These are phyloP conservation scores for Nyctibius bracteatus DNA, from an alignment of 2,113 vertebrate genomes.

Conservation along the genomic window DNA sequence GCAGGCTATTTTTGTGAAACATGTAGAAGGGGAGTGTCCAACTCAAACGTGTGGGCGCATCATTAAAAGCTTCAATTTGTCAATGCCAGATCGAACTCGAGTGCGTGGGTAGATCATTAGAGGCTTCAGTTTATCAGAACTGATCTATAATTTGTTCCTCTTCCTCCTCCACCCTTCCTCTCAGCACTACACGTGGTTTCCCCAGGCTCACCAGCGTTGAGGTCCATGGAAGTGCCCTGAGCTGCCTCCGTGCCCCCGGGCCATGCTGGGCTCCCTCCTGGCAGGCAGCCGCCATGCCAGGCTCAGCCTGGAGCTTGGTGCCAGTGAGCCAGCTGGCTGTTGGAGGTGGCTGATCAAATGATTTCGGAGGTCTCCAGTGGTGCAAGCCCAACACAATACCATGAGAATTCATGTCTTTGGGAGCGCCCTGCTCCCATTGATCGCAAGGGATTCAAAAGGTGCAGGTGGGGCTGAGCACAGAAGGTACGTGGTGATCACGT, in stretches of 20 bases:
- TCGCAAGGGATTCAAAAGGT: neutral
- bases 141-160: constrained; percentile 11
- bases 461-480: neutral
- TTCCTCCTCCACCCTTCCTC: constrained; percentile 11
- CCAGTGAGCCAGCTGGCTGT: neutral
- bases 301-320: neutral
- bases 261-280: neutral
- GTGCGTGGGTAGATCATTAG: constrained; percentile 64
- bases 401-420: neutral
- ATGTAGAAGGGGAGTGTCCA: constrained; percentile 51
- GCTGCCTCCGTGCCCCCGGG: neutral
- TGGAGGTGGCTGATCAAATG: neutral
- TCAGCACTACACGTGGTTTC: neutral
- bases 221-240: neutral
- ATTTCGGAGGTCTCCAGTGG: neutral
- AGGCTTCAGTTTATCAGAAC: constrained; percentile 57
- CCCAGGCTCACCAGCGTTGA: neutral
- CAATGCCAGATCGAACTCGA: constrained; percentile 60
- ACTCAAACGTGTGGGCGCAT: constrained; percentile 43
- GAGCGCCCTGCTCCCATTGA: neutral
- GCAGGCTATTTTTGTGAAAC: constrained; percentile 33
- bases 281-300: neutral
- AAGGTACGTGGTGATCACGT: neutral
- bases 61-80: constrained; percentile 63
- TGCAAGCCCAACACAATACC: neutral